Percentiles rank a stretch among this genome's conserved stretches.
These are phyloP conservation scores for Galago senegalensis DNA, from an alignment of 2,797 vertebrate species.

Conservation along the genomic window DNA sequence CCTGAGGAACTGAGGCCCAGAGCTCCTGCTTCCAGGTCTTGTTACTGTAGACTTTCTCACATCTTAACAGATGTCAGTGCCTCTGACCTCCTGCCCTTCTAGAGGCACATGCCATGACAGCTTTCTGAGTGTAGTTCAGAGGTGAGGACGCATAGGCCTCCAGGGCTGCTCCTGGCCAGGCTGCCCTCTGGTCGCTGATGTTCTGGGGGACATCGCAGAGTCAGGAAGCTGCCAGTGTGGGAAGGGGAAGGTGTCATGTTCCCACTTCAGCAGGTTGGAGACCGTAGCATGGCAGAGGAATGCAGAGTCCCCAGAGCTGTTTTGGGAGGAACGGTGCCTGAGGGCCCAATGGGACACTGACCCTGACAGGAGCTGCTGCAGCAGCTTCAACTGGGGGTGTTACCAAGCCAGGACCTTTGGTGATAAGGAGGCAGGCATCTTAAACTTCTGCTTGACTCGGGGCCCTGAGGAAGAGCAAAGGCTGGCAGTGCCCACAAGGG, in stretches of 20 bases:
- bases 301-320: rapidly evolving
- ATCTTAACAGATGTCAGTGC: no score
- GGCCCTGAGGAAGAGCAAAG: background rate
- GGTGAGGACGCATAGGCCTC: background rate
- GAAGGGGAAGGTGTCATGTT: rapidly evolving
- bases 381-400: background rate
- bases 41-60: background rate
- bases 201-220: background rate
- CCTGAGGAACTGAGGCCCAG: background rate
- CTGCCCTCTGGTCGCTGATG: background rate
- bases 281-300: rapidly evolving
- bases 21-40: background rate
- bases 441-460: background rate
- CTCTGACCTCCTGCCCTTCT: background rate
- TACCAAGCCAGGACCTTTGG: conserved; percentile 66
- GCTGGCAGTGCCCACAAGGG: rapidly evolving
- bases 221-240: background rate
- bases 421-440: conserved; percentile 45
- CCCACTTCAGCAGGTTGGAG: rapidly evolving
- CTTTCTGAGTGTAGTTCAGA: background rate
- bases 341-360: rapidly evolving
- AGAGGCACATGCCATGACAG: no score
- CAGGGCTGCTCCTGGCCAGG: background rate
- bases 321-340: background rate
- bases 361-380: background rate